Evolutionary conservation across 2,888 invertebrate genomes (phyloP), one percentile per base, ranked within the genome.

Genomic region (Coenonympha glycerion): DNA sequence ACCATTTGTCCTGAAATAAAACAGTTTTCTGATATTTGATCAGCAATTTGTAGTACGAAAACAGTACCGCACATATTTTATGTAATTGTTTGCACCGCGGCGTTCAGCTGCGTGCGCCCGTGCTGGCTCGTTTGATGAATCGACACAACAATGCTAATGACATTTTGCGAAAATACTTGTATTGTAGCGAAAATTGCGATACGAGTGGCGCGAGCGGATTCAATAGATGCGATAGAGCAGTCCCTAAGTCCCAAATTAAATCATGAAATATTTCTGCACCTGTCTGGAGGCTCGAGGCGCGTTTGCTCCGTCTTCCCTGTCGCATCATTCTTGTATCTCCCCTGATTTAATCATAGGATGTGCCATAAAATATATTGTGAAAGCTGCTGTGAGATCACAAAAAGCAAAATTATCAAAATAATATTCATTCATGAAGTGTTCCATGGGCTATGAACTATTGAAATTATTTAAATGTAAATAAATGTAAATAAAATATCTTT

Each of bases 201-300:
- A 67, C 63, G 67, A 68, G 63, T 59, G 69, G 69, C 76, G 76
- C 76, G 76, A 78, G 81, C 80, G 77, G 80, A 82, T 83, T 82
- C 81, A 78, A 85, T 81, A 80, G 78, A 82, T 82, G 80, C 82
- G 79, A 84, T 83, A 80, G 76, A 79, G 76, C 75, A 78, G 74
- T 84, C 85, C 86, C 86, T 73, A 76, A 83, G 80, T 84, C 86
- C 86, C 86, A 86, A 87, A 86, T 87, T 87, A 86, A 85, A 87
- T 87, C 83, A 86, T 80, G 80, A 74, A 81, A 81, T 81, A 80
- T 79, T 81, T 78, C 76, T 75, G 81, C 85, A 86, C 84, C 85
- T 85, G 86, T 73, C 68, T 66, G 73, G 62, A 71, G 64, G 68
- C 73, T 66, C 74, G 75, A 71, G 75, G 69, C 73, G 65, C 61